Conservation (phyloP, 2,888 invertebrate genomes). For the Drosophila kokeensis region DNA sequence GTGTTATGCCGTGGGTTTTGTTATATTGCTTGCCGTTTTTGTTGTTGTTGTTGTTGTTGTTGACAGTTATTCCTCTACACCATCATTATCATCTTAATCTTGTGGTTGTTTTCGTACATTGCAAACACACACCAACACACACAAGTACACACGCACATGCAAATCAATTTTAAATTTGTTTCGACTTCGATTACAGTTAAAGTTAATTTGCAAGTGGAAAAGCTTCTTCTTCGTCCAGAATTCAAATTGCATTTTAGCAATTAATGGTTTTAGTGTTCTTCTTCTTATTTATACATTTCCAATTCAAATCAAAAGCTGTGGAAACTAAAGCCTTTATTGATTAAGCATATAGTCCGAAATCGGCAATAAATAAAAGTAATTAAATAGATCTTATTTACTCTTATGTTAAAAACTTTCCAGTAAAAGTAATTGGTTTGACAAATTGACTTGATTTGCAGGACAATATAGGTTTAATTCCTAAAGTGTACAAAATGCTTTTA, state of each 20-base stretch:
- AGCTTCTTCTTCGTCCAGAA: neutral
- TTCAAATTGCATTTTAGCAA: neutral
- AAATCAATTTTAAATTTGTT: conserved; percentile 25
- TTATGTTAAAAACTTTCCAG: neutral
- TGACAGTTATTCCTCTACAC: neutral
- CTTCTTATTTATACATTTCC: neutral
- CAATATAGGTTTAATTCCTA: neutral
- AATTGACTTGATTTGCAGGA: neutral
- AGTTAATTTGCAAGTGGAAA: conserved; percentile 13
- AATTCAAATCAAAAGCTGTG: neutral
- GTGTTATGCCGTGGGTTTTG: conserved; percentile 32
- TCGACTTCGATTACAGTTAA: conserved; percentile 42
- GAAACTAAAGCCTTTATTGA: neutral
- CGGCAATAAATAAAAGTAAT: neutral
- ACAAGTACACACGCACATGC: neutral
- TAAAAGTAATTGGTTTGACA: neutral
- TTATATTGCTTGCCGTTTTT: conserved; percentile 27
- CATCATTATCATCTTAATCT: conserved; percentile 4
- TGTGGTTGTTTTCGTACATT: conserved; percentile 24
- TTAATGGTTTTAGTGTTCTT: neutral
- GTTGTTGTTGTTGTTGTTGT: neutral
- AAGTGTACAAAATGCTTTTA: neutral
- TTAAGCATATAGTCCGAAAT: neutral
- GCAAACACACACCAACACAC: conserved; percentile 2
- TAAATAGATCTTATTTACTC: neutral